These are phyloP conservation scores for Sardinella longiceps DNA, from an alignment of 2,797 vertebrate genomes.

Conservation along the genomic window DNA sequence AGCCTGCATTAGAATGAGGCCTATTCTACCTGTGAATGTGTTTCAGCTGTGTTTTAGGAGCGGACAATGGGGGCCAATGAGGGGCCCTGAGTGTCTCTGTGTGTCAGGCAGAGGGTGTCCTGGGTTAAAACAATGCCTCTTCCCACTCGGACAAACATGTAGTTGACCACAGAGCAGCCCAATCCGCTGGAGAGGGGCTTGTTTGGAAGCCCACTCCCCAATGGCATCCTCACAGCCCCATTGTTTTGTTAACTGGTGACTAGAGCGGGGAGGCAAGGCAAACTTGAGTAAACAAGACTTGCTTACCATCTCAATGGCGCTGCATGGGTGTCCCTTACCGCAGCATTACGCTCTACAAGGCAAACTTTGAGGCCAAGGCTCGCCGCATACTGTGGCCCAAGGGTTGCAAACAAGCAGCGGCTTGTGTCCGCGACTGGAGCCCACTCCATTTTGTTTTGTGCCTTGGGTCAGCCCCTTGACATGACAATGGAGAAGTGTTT, in stretches of 20 bases:
- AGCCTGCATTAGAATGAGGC: not conserved
- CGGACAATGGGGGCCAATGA: not conserved
- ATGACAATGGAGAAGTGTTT: slow-evolving; percentile 35
- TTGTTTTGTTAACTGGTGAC: slow-evolving; percentile 75
- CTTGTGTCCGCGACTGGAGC: slow-evolving; percentile 52
- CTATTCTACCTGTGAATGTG: slow-evolving; percentile 40
- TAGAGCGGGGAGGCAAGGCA: slow-evolving; percentile 67
- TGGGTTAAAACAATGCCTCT: slow-evolving; percentile 79
- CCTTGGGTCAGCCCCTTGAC: slow-evolving; percentile 38
- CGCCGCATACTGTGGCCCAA: slow-evolving; percentile 27
- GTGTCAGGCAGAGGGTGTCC: slow-evolving; percentile 52
- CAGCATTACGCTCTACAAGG: slow-evolving; percentile 61
- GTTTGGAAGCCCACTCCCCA: slow-evolving; percentile 76
- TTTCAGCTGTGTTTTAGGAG: slow-evolving; percentile 27
- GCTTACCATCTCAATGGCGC: slow-evolving; percentile 76
- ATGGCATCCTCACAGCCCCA: slow-evolving; percentile 73
- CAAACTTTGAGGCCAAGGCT: slow-evolving; percentile 64
- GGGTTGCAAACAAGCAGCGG: slow-evolving; percentile 46
- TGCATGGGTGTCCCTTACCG: slow-evolving; percentile 72
- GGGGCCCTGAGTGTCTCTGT: slow-evolving; percentile 33
- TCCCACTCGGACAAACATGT: slow-evolving; percentile 76
- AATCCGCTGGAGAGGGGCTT: slow-evolving; percentile 66
- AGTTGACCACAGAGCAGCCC: slow-evolving; percentile 73
- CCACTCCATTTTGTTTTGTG: slow-evolving; percentile 53
- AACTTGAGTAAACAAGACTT: slow-evolving; percentile 78